Conservation (phyloP, 2,888 invertebrate genomes). For the Branchellion lobata region DNA sequence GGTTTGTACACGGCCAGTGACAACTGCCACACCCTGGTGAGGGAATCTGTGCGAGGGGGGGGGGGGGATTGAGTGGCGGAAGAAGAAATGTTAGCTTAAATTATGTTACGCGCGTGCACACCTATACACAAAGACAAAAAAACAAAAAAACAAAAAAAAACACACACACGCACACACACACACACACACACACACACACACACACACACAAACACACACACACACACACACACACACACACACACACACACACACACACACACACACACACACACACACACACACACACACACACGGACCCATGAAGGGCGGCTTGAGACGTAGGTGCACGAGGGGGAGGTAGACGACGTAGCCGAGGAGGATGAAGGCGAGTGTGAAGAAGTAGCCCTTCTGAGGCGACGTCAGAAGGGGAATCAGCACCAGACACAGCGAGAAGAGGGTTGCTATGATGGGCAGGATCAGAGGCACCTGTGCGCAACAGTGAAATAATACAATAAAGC, state of each 20-base stretch:
- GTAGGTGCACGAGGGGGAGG: conserved; percentile 83
- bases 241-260: too few species aligned
- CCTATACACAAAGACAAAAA: too few species aligned
- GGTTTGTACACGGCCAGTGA: background rate
- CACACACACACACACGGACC: conserved; percentile 52
- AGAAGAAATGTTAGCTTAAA: too few species aligned
- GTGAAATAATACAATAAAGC: too few species aligned
- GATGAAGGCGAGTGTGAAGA: conserved; percentile 88
- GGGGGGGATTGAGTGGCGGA: too few species aligned
- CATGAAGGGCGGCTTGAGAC: conserved; percentile 73
- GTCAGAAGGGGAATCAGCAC: conserved; percentile 91
- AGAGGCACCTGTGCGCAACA: conserved; percentile 66
- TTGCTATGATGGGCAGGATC: conserved; percentile 83
- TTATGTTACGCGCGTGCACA: too few species aligned
- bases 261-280: too few species aligned
- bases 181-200: too few species aligned
- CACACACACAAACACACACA: too few species aligned
- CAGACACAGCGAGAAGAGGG: conserved; percentile 84
- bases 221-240: too few species aligned
- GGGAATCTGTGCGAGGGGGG: background rate
- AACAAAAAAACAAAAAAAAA: too few species aligned
- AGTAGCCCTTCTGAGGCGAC: conserved; percentile 87
- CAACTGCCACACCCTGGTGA: conserved; percentile 1
- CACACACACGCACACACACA: too few species aligned
- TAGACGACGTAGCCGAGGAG: conserved; percentile 85